Base-by-base conservation (phyloP, 1,140 invertebrate genomes). In the Mactra quadrangularis region DNA sequence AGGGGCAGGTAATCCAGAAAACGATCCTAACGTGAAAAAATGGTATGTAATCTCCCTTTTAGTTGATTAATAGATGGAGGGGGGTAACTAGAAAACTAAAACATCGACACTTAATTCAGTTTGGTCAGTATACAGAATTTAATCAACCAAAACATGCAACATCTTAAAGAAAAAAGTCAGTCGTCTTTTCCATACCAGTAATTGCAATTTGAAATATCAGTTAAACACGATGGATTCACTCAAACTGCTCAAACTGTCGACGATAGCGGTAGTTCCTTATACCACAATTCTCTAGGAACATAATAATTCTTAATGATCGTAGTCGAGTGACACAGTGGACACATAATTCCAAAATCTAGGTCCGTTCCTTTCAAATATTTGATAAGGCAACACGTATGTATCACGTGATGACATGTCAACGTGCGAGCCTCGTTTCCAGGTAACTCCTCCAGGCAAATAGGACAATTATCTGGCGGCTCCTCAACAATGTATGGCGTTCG, bases 381-480 rank as follows among this genome's bases (percentile, higher is more conserved):
- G 11, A 62, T 60, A 19, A 82, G 59, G 45, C 78, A 82, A 25
- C 29, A 33, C 45, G 78, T 82, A 52, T 82, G 78, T 38, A 82
- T 70, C 9, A 33, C 38, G 45, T 81, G 77, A 17, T 3, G 31
- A 22, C 78, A 82, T 41, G 29, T 17, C 25, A 82, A 62, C 29
- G 13, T 41, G 31, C 78, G 53, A 47, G 78, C 68, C 57, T 82
- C 78, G 22, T 25, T 25, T 9, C 47, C 68, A 33, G 78, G 68
- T 50, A 82, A 60, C 29, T 71, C 68, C 33, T 82, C 78, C 3
- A 82, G 57, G 60, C 78, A 82, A n/a, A 82, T 82, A 9, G 55
- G 53, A 52, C 78, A 82, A 2, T 22, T 3, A n/a, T 82, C 78
- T 7, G 66, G 55, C 19, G 68, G 55, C 50, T 71, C 78, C 47